A percentile compares a stretch with the other conserved stretches of the same genome.
Conservation (phyloP, 2,888 invertebrate genomes). For the Dioctria linearis region DNA sequence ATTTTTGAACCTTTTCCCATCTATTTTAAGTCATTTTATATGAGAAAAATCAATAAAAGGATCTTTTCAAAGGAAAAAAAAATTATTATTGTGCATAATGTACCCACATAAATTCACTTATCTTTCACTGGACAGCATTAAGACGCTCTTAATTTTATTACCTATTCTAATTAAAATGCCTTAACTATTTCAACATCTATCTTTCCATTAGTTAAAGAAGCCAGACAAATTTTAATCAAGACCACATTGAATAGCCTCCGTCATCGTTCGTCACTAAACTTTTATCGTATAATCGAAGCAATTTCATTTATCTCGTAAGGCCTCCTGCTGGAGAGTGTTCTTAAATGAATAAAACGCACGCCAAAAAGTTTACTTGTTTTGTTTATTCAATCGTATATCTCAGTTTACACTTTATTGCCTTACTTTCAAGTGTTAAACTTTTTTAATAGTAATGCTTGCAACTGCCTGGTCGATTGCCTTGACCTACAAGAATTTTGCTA, state of each 20-base stretch:
- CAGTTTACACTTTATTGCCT: neutral
- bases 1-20: no score
- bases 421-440: no score
- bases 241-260: conserved; percentile 1
- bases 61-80: no score
- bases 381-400: conserved; percentile 14
- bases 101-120: no score
- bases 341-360: neutral
- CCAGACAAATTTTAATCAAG: conserved; percentile 32
- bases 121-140: no score
- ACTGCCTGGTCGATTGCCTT: conserved; percentile 5
- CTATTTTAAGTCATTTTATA: no score
- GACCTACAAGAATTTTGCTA: conserved; percentile 17
- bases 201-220: neutral
- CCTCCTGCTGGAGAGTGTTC: conserved; percentile 1
- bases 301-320: conserved; percentile 7
- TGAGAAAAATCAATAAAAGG: no score
- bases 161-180: no score
- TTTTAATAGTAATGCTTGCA: no score
- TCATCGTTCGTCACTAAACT: neutral
- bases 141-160: no score
- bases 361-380: conserved; percentile 10
- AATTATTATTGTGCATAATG: no score
- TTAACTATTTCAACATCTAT: no score
- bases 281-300: neutral